Base-by-base conservation (phyloP, 2,888 invertebrate genomes). In the Aleiodes leptofemur region DNA sequence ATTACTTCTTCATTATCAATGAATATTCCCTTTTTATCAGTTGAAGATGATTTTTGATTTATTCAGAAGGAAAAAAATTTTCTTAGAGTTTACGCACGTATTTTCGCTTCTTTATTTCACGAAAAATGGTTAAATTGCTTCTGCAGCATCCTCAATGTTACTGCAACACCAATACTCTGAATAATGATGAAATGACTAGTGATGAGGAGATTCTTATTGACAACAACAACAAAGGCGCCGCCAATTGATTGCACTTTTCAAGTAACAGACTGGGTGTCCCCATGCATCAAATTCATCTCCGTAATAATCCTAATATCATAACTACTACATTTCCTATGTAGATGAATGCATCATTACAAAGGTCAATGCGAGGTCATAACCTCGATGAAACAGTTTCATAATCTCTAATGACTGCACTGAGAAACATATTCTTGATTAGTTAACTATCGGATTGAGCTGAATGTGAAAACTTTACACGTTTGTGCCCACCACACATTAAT, bases 301-400 rank as follows among this genome's bases (percentile, higher is more conserved):
- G 43, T 14, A 64, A 64, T 64, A 48, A 64, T 48, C 64, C 23
- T 64, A 48, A 64, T 16, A 64, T 64, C 16, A 9, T 43, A 64
- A 64, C 48, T 4, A 64, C 43, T 23, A 34, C 43, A 64, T 34
- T 48, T 64, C 64, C 64, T 14, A 38, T 13, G n/a, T 11, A 38
- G 43, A 16, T 16, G 16, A 48, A 48, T 16, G 3, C 23, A n/a
- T 31, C 16, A 29, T 64, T 4, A n/a, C 31, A 14, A 64, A 64
- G 64, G 64, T 23, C 64, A 23, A 16, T 4, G 3, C 64, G 48
- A 43, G 61, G 38, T 61, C n/a, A 38, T 23, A 38, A 61, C 61
- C 38, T 61, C 61, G 38, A 61, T 61, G 31, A 38, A 64, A n/a
- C 6, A 43, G 0, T 43, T 61, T 23, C 13, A 61, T 61, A 23